Percentiles rank a stretch among this genome's conserved stretches.
Evolutionary conservation across 2,113 vertebrate species (phyloP).

Genomic region (Alosa alosa): DNA sequence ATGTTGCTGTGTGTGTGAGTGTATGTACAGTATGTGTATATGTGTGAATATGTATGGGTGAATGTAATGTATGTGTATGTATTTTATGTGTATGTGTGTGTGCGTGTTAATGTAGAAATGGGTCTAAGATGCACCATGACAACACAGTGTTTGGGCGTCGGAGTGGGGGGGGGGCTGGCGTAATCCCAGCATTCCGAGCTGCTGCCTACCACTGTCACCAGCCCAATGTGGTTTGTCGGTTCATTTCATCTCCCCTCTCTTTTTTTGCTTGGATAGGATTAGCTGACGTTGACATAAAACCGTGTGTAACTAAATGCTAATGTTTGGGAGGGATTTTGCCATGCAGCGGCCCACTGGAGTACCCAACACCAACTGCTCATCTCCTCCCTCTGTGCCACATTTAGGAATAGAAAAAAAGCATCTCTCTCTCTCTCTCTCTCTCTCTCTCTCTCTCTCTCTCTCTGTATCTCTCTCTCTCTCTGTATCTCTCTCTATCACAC

Average conservation of each 20-base stretch:
- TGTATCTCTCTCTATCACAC: neutral
- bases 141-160: neutral
- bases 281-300: conserved; percentile 2
- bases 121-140: neutral
- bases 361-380: neutral
- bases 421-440: neutral
- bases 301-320: neutral
- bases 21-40: too few relatives aligned
- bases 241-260: neutral
- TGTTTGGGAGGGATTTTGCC: neutral
- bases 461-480: conserved; percentile 1
- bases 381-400: neutral
- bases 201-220: neutral
- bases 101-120: neutral
- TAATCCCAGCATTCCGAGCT: neutral
- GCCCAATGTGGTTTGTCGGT: neutral
- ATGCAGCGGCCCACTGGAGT: neutral
- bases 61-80: neutral
- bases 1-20: neutral
- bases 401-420: neutral
- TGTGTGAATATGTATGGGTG: neutral
- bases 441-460: neutral
- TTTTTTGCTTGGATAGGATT: neutral
- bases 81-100: neutral
- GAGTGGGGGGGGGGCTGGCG: neutral